Evolutionary conservation across 2,797 vertebrate species (phyloP), one percentile per base, ranked within the genome.

Genomic region (Decapterus maruadsi): DNA sequence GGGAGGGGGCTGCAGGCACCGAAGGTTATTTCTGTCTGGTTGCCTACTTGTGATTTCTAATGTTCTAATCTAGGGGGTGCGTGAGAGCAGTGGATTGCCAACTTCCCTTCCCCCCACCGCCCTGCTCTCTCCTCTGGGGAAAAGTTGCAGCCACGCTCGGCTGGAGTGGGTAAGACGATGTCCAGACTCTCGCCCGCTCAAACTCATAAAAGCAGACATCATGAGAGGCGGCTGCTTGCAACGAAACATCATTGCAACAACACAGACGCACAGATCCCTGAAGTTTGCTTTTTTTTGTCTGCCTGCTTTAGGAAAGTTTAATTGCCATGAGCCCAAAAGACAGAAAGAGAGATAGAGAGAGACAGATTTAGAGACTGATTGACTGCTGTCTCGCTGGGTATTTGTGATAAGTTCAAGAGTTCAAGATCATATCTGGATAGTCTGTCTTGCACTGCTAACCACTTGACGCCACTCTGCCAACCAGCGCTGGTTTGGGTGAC

Each of bases 401-500:
- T 90, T 87, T 87, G 77, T 8, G 26, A 86, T 71, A 71, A 85
- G 92, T 94, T 94, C 89, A 91, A 86, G 84, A 94, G 93, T 93
- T 94, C 90, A 92, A 84, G 85, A 87, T 91, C 20, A 68, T 87
- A 91, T 92, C 88, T 85, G 85, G 78, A 69, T 75, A 84, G 87
- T 92, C 92, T 89, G 89, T 91, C 92, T 90, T 70, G 71, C 71
- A 86, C 64, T 83, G 85, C 90, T 89, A 89, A 93, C 91, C 89
- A 70, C 90, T 89, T 42, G 85, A 92, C 87, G 86, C 91, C 89
- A 87, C 87, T 78, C 82, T 93, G 92, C 93, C 92, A 93, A 91
- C 92, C 83, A 84, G 80, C 1, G 22, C 88, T 92, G 91, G 93
- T 93, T 94, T 94, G 89, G 92, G 85, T 90, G 90, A 93, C 87